These are phyloP conservation scores for Amiota mariae DNA, from an alignment of 2,888 invertebrate genomes.

Conservation along the genomic window DNA sequence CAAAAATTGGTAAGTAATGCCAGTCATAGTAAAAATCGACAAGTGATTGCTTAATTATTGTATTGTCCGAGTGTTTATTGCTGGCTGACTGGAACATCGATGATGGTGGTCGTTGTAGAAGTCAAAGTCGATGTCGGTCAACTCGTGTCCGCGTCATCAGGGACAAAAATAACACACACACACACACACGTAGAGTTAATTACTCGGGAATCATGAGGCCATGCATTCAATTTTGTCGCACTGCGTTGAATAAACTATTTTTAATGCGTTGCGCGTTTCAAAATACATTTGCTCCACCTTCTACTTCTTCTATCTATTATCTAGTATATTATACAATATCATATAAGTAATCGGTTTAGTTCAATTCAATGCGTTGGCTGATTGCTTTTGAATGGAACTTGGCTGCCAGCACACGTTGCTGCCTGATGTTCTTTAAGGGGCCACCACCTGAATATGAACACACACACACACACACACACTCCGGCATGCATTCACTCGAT, in stretches of 20 bases:
- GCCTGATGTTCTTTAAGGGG: no score
- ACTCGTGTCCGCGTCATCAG: neutral
- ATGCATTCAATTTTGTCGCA: no score
- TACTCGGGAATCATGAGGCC: no score
- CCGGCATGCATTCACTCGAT: no score
- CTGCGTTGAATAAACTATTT: constrained; percentile 29
- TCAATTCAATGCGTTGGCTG: no score
- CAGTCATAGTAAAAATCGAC: constrained; percentile 33
- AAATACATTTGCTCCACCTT: neutral
- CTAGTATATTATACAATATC: no score
- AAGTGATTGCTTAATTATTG: constrained; percentile 41
- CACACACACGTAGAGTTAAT: neutral
- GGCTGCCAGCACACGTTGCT: no score
- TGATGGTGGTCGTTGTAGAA: neutral
- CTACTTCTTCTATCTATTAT: no score
- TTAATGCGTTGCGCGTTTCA: constrained; percentile 37
- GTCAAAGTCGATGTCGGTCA: neutral
- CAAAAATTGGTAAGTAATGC: neutral
- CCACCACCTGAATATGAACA: no score
- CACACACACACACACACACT: no score
- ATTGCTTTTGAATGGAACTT: no score
- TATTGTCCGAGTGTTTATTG: constrained; percentile 7
- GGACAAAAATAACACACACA: neutral
- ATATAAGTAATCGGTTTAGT: no score
- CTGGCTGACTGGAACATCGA: neutral